Base-by-base conservation (phyloP, 2,797 vertebrate species). In the Calcarius lapponicus region DNA sequence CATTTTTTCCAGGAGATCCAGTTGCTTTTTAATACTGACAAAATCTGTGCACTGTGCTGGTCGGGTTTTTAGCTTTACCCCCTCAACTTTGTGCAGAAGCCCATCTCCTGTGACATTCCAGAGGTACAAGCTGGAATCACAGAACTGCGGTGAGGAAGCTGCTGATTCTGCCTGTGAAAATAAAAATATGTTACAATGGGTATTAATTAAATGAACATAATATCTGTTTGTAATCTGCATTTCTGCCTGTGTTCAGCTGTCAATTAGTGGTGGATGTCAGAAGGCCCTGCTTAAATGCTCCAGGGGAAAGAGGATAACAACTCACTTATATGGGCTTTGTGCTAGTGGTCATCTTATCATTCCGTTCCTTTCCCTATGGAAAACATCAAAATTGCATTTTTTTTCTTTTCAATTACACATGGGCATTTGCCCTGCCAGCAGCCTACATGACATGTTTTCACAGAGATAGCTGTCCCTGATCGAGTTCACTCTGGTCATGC, bases 31-130 rank as follows among this genome's bases (percentile, higher is more conserved):
- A 95, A 99, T 98, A 95, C 98, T 98, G 87, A 98, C 97, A 91
- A 98, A 99, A 88, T 99, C 99, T 0, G 98, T 99, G 97, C 99
- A 99, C 80, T 99, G 99, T 31, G 98, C 95, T 6, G 90, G 97
- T 48, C 98, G 97, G 9, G 98, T 99, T 95, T 96, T 98, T 36
- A 99, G 96, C 91, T 89, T 98, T 81, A 98, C 98, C 7, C 99
- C 99, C 42, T 98, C 92, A 65, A 99, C 98, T 19, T 85, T 98
- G 74, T 80, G 97, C 83, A 99, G 91, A 18, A 97, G 94, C 31
- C 98, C 98, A 2, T 99, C 98, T 58, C 99, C 99, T 0, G 98
- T 99, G 91, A 98, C 17, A 17, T 99, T 99, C 99, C 99, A 99
- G 79, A 98, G 98, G 58, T 99, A 99, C 88, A 99, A 84, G 65